Base-by-base conservation (phyloP, 2,888 invertebrate species). In the Drosophila engyochracea region DNA sequence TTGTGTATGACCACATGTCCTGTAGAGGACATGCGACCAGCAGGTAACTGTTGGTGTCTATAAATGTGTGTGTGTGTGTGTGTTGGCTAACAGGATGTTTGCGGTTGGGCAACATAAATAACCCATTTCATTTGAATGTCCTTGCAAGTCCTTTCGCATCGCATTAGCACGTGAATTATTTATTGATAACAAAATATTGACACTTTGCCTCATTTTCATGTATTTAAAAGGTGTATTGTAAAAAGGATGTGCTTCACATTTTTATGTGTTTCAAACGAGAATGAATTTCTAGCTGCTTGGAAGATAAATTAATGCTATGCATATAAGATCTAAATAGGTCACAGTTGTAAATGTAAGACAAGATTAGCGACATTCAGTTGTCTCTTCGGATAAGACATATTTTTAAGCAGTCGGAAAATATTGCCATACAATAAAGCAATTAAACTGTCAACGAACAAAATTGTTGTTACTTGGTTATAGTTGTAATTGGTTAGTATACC, bases 1-100 rank as follows among this genome's bases (percentile, higher is more conserved):
- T 88, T 81, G 75, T 85, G 85, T 85, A 71, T 77, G 87, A 89
- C 85, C 89, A 82, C 89, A 89, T 75, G 63, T 82, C 64, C 82
- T 66, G 66, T 31, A 54, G 60, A 76, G 81, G 70, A 81, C 65
- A 61, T 58, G 47, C 74, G 58, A 60, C 53, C 64, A 64, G 49
- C 19, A 49, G 47, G 25, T 47, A 47, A 16, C 22, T n/a, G 57
- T 57, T 16, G 33, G 33, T 22, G 37, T 39, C 28, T 39, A 14
- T 57, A 28, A n/a, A 14, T 5, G 9, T 33, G 14, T 33, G 53
- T 22, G 31, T 33, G 52, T 59, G 51, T 35, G 61, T 25, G 33
- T 19, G 49, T 31, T 37, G 10, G 47, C 33, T 28, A 44, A 22
- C 75, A 58, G 67, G 86, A 89, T 89, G 77, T 83, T 89, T 85